These are phyloP conservation scores for Dicranocentrus wangi DNA, from an alignment of 2,888 invertebrate species.

Conservation along the genomic window DNA sequence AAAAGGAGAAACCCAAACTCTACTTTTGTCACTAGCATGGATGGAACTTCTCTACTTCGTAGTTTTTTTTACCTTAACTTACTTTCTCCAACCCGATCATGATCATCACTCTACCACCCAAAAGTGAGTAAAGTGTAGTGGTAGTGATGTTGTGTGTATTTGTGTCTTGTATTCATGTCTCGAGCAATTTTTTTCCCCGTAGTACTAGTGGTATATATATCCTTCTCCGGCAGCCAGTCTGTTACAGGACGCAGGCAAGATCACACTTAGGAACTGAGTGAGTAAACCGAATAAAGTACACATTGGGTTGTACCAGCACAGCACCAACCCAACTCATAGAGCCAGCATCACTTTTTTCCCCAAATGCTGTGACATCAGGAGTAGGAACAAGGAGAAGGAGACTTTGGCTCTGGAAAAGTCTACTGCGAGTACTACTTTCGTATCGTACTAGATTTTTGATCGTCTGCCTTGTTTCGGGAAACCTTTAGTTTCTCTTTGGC, in stretches of 20 bases:
- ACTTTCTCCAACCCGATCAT: slow-evolving; percentile 42
- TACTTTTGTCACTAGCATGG: too few relatives aligned
- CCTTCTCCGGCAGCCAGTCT: slow-evolving; percentile 34
- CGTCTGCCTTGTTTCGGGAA: slow-evolving; percentile 35
- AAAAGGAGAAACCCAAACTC: too few relatives aligned
- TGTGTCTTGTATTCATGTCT: slow-evolving; percentile 11
- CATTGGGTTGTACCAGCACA: background rate
- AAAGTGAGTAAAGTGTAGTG: slow-evolving; percentile 39
- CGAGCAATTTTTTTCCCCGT: background rate
- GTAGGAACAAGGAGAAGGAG: background rate
- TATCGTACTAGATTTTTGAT: slow-evolving; percentile 33
- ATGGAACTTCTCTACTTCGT: background rate
- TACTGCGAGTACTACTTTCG: background rate
- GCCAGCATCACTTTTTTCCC: slow-evolving; percentile 10
- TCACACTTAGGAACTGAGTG: slow-evolving; percentile 10
- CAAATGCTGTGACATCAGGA: background rate
- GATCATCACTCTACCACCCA: slow-evolving; percentile 12
- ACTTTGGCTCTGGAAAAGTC: too few relatives aligned
- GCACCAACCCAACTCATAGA: slow-evolving; percentile 1
- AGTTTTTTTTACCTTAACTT: slow-evolving; percentile 11
- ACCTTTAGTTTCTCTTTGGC: slow-evolving; percentile 48
- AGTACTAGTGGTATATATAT: slow-evolving; percentile 30
- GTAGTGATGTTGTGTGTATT: slow-evolving; percentile 37
- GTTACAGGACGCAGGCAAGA: slow-evolving; percentile 45
- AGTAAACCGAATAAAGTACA: background rate